A percentile compares a stretch with the other conserved stretches of the same genome.
Conservation (phyloP, 2,888 invertebrate genomes). For the Drosophila flavopinicola region DNA sequence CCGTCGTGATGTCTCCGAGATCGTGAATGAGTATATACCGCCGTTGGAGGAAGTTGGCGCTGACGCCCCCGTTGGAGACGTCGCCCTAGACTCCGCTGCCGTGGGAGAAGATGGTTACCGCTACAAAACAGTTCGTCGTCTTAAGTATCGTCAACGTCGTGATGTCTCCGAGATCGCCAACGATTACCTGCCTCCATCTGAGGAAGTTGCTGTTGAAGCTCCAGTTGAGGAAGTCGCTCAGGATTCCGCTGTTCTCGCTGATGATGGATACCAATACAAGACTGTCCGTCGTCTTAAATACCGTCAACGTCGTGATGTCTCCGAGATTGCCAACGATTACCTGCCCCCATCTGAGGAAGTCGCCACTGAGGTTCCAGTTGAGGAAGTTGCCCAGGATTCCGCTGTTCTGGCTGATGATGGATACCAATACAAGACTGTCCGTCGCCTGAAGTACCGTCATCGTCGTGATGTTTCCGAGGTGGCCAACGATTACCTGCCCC, state of each 20-base stretch:
- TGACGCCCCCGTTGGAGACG: conserved; percentile 26
- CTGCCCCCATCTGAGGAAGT: conserved; percentile 8
- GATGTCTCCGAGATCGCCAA: conserved; percentile 60
- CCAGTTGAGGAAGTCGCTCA: conserved; percentile 28
- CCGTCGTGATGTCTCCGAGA: conserved; percentile 76
- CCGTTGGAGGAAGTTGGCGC: conserved; percentile 32
- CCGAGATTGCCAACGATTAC: conserved; percentile 10
- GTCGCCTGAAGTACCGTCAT: conserved; percentile 47
- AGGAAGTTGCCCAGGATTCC: conserved; percentile 19
- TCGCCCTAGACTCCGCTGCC: conserved; percentile 45
- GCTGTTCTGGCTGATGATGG: conserved; percentile 45
- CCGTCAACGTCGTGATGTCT: conserved; percentile 17
- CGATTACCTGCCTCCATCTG: conserved; percentile 43
- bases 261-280: conserved; percentile 19
- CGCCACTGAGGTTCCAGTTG: conserved; percentile 29
- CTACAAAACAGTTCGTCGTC: conserved; percentile 65
- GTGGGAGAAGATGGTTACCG: conserved; percentile 56
- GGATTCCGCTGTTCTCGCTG: conserved; percentile 10
- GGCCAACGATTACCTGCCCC: conserved; percentile 39
- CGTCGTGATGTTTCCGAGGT: conserved; percentile 56
- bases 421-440: conserved; percentile 57
- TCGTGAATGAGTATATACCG: conserved; percentile 72
- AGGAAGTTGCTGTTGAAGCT: conserved; percentile 32
- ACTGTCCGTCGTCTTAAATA: conserved; percentile 12
- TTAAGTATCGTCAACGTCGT: conserved; percentile 65